Base-by-base conservation (phyloP, 1,140 invertebrate genomes). In the Listronotus oregonensis region DNA sequence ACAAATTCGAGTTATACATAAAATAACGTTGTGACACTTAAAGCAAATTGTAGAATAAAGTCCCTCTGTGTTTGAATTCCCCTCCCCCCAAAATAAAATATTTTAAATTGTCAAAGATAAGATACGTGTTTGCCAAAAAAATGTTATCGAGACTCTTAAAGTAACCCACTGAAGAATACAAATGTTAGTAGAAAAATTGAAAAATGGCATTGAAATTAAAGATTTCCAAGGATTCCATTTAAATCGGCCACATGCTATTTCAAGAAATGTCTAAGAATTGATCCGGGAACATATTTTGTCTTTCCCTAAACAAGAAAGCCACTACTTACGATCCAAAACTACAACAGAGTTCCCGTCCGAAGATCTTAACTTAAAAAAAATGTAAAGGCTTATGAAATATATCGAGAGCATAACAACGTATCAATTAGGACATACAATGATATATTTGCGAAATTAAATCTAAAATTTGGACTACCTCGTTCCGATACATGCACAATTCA, bases 401-500 rank as follows among this genome's bases (percentile, higher is more conserved):
- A 39, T 54, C 60, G 47, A 27, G n/a, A 44, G 12, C 9, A 40
- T 32, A 42, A 52, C 1, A 31, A 18, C n/a, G 21, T 40, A 52
- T 50, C 44, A n/a, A 31, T 43, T 18, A 51, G n/a, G n/a, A 32
- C 44, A 14, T 58, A 58, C 27, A 43, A 14, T 15, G 34, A 54
- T 31, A 43, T 62, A 31, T 62, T 62, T 50, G n/a, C 27, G 11
- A 43, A 62, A 21, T 21, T 62, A 2, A 62, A 62, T 21, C 34
- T 62, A 39, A 15, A 15, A 43, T 62, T 52, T 62, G 60, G 49
- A 37, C 1, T 34, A 21, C 55, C 39, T 43, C 32, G 59, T 18
- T 21, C 32, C 1, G 59, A 62, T 44, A 62, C 59, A 27, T 62
- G n/a, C n/a, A n/a, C n/a, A n/a, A n/a, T n/a, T n/a, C n/a, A n/a